Evolutionary conservation across 1,140 invertebrate species (phyloP), one percentile per base, ranked within the genome.

Genomic region (Bemisia tabaci): DNA sequence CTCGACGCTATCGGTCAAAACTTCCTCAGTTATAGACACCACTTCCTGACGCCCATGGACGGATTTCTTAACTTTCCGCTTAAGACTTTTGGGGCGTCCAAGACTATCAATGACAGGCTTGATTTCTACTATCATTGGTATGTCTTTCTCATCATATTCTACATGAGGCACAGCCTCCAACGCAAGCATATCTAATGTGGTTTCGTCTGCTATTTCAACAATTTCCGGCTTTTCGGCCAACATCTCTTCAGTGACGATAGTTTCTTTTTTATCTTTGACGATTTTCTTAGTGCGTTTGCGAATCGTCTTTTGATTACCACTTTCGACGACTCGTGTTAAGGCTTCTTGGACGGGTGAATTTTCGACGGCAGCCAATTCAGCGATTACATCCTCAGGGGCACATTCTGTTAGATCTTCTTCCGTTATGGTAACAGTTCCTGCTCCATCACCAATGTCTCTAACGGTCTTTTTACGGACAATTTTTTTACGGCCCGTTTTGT

Each of bases 191-290:
- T 48, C 33, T 17, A 17, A 17, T 9, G 33, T 17, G 17, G 17
- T 17, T 9, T 48, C 33, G 33, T 48, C 33, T 48, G 5, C 17
- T 48, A 48, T 17, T 48, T 48, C 33, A 5, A 17, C 5, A 48
- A 48, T 48, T 9, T 48, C 33, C 17, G 33, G 33, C 17, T 17
- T 5, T 9, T 17, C 17, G 5, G 17, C 5, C 5, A 17, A 59
- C 25, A 58, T 61, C 33, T 70, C 68, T 2, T 62, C 27, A 17
- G 33, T 26, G 39, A 62, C 22, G 11, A 26, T 5, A 21, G 25
- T 58, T 60, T 67, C 65, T 68, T 67, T 65, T 12, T 23, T 27
- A 22, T 65, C 39, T 39, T 26, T 26, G 22, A 65, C 22, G 23
- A 21, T 39, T 22, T 65, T 26, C 27, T 65, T 65, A 12, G 27